A percentile compares a stretch with the other conserved stretches of the same genome.
phyloP scores from a whole-genome alignment of 2,888 invertebrate genomes.

The Cotesia congregata region DNA sequence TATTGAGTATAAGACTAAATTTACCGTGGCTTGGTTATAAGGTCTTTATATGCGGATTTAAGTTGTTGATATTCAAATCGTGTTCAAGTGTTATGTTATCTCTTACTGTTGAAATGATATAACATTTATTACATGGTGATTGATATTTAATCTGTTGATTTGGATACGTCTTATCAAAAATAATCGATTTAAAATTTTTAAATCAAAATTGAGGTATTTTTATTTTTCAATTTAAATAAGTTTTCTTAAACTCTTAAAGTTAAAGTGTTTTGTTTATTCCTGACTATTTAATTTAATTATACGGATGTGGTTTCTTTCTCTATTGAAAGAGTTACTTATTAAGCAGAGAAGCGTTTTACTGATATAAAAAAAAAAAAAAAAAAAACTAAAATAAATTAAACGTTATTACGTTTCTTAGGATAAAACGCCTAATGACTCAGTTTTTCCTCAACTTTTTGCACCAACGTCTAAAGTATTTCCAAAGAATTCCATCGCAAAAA shows the following conservation, averaged over 20 bases:
- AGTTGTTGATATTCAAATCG: not conserved
- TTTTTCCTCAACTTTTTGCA: not conserved
- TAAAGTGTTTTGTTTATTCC: not conserved
- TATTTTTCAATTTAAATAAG: not conserved
- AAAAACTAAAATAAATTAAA: not conserved
- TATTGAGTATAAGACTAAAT: not conserved
- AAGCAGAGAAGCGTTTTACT: not conserved
- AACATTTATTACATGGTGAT: not conserved
- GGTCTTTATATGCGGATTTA: not conserved
- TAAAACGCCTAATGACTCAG: not conserved
- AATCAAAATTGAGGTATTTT: not conserved
- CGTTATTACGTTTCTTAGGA: not conserved
- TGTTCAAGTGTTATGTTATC: not conserved
- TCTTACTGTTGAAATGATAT: not conserved
- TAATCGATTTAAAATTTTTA: not conserved
- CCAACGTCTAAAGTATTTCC: not conserved
- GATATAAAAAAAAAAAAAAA: not conserved
- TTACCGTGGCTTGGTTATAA: not conserved
- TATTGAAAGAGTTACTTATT: not conserved
- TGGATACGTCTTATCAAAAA: not conserved
- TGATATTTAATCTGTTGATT: not conserved
- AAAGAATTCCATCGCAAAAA: constrained; percentile 13
- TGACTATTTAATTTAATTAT: not conserved
- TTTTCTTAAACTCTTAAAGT: not conserved
- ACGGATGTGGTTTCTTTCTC: not conserved